These are phyloP conservation scores for Melinaea marsaeus DNA, from an alignment of 2,888 invertebrate genomes.

Conservation along the genomic window DNA sequence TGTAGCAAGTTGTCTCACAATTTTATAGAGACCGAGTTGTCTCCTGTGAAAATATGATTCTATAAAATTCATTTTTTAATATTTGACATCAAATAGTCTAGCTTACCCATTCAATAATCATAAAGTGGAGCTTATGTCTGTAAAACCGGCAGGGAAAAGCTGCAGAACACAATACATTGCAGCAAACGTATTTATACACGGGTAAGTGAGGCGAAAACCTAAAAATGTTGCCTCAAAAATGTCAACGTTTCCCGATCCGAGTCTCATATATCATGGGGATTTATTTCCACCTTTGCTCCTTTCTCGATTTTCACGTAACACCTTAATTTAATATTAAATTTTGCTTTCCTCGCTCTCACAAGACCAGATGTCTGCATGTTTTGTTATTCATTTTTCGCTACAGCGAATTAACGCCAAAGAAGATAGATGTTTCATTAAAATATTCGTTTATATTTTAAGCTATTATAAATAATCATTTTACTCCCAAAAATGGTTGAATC, in stretches of 20 bases:
- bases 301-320: conserved; percentile 73
- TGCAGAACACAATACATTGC: conserved; percentile 27
- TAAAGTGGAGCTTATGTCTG: conserved; percentile 21
- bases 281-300: conserved; percentile 69
- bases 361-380: conserved; percentile 67
- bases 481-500: not conserved
- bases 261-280: conserved; percentile 71
- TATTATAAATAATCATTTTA: conserved; percentile 18
- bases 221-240: conserved; percentile 69
- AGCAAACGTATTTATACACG: conserved; percentile 27
- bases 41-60: too few species aligned
- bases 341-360: conserved; percentile 58
- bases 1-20: too few species aligned
- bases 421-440: conserved; percentile 19
- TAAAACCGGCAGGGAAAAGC: conserved; percentile 12
- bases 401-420: conserved; percentile 48
- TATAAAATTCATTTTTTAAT: not conserved
- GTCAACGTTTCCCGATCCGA: conserved; percentile 63
- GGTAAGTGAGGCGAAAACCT: conserved; percentile 43
- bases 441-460: conserved; percentile 7
- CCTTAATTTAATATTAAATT: conserved; percentile 78
- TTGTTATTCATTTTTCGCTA: conserved; percentile 71
- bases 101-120: conserved; percentile 11
- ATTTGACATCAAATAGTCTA: not conserved
- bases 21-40: too few species aligned